Base-by-base conservation (phyloP, 2,113 vertebrate species). In the Dromiciops gliroides region DNA sequence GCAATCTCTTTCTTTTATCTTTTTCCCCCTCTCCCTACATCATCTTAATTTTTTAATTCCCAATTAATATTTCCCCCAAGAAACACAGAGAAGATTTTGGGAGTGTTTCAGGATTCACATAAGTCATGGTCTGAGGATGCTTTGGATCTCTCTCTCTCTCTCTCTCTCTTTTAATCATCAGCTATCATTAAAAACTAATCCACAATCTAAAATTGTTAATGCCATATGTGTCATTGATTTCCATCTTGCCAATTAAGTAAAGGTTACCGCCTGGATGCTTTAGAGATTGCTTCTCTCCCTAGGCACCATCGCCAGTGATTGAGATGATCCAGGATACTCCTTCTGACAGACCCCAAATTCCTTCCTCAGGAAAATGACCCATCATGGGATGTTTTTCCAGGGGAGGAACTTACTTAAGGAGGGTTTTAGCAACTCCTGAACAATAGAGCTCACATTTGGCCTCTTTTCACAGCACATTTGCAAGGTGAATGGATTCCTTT, bases 211-310 rank as follows among this genome's bases (percentile, higher is more conserved):
- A 97, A 94, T 91, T 97, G 96, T 95, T 97, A 97, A 97, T 97
- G 90, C 96, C 97, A 97, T 96, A 98, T 97, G 93, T 97, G 95
- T 96, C 93, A 97, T 92, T 97, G 97, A 96, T 98, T 97, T 96
- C 94, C 89, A 97, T 94, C 96, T 96, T 97, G 96, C 95, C 96
- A 98, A 95, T 98, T 98, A 97, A 96, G 94, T 97, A 97, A 98
- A 98, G 95, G 97, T 97, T 98, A 97, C 96, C n/a, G 24, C 95
- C 94, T 95, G 97, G 96, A 75, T 2, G 37, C 96, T 93, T 95
- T 92, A 94, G 52, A 97, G 95, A 97, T 94, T 97, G 93, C 96
- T 91, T 97, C 48, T 95, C 94, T 97, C 95, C 50, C 92, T 92
- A 25, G 93, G 95, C 97, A 94, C 37, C 67, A 12, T 51, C 83